phyloP scores from a whole-genome alignment of 2,113 vertebrate species.

The Saimiri boliviensis region DNA sequence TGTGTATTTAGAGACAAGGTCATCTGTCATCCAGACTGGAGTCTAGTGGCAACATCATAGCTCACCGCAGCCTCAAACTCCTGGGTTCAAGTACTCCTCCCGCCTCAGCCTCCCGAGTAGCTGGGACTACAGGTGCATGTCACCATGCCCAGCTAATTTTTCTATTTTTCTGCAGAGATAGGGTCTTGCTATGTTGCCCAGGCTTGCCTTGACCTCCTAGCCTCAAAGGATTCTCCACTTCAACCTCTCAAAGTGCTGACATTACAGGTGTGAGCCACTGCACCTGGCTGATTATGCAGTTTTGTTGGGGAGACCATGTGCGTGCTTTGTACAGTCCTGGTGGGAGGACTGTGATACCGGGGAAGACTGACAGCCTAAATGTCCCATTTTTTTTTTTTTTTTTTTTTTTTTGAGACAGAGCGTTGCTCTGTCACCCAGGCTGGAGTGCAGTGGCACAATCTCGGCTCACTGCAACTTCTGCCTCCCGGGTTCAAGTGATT shows the following conservation, averaged over 20 bases:
- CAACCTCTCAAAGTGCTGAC: not conserved
- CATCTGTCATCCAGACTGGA: no score
- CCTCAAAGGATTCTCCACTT: not conserved
- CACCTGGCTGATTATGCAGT: rapidly evolving
- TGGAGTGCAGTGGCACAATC: no score
- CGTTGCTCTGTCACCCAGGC: no score
- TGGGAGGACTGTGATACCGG: not conserved
- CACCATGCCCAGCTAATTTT: not conserved
- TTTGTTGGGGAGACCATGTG: not conserved
- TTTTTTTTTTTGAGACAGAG: no score
- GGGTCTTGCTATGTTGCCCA: not conserved
- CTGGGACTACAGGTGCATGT: no score
- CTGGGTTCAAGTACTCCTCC: no score
- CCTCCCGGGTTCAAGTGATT: no score
- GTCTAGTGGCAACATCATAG: no score
- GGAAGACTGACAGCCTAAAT: not conserved
- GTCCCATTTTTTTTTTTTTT: not conserved
- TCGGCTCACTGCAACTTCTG: no score
- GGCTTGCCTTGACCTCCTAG: not conserved
- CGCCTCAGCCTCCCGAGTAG: no score
- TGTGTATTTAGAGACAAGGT: no score
- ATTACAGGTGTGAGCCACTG: not conserved
- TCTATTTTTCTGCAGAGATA: not conserved
- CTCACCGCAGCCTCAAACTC: no score
- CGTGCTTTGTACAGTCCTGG: not conserved